These are phyloP conservation scores for Celastrina argiolus DNA, from an alignment of 2,888 invertebrate species.

Conservation along the genomic window DNA sequence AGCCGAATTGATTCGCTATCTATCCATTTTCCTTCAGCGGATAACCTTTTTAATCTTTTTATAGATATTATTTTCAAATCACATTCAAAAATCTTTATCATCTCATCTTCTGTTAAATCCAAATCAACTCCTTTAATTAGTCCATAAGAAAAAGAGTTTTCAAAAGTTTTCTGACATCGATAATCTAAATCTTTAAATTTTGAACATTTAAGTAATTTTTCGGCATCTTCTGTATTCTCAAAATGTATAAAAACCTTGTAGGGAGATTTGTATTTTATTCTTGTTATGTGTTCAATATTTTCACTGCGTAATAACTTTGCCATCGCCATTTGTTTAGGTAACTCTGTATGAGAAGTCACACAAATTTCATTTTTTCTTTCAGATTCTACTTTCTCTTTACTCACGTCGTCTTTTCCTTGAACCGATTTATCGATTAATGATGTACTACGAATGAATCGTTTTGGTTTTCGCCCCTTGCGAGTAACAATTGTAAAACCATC, in stretches of 20 bases:
- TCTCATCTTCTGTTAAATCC: conserved; percentile 28
- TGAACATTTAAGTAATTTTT: conserved; percentile 27
- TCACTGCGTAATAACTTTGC: conserved; percentile 31
- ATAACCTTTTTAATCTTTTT: conserved; percentile 26
- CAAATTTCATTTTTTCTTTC: conserved; percentile 27
- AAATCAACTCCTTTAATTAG: conserved; percentile 28
- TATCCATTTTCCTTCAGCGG: conserved; percentile 19
- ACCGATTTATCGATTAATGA: background rate
- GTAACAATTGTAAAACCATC: background rate
- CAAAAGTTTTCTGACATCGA: conserved; percentile 26
- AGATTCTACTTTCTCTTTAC: background rate
- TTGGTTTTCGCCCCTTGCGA: background rate
- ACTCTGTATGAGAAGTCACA: conserved; percentile 22
- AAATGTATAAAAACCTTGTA: conserved; percentile 31
- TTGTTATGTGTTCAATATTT: conserved; percentile 29
- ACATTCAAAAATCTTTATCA: conserved; percentile 24
- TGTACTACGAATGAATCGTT: background rate
- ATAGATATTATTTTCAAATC: conserved; percentile 24
- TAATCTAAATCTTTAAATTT: conserved; percentile 27
- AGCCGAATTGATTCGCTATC: conserved; percentile 21
- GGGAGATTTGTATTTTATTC: conserved; percentile 31
- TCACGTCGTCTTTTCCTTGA: background rate
- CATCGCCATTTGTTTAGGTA: conserved; percentile 34
- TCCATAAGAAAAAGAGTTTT: conserved; percentile 29
- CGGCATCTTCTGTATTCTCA: conserved; percentile 25